Conservation (phyloP, 1,140 invertebrate genomes). For the Pristionchus pacificus region DNA sequence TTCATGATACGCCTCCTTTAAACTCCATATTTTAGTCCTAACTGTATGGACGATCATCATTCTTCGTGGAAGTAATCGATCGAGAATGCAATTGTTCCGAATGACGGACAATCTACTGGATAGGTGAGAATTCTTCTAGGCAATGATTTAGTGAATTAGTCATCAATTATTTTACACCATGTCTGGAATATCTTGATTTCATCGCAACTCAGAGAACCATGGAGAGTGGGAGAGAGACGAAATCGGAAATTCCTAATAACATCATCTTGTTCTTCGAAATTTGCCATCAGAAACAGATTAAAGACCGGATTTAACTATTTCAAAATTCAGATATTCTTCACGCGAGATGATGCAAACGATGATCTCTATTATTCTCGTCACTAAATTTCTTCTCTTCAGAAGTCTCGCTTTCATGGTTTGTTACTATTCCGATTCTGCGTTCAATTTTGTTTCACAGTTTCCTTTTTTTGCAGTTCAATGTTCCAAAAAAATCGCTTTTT, state of each 20-base stretch:
- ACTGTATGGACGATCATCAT: constrained; percentile 40
- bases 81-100: constrained; percentile 42
- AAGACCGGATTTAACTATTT: background rate
- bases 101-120: constrained; percentile 45
- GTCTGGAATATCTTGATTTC: too few relatives aligned
- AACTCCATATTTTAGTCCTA: constrained; percentile 37
- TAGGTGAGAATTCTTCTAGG: constrained; percentile 45
- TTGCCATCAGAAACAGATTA: too few relatives aligned
- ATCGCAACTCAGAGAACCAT: too few relatives aligned
- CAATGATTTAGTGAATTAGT: too few relatives aligned
- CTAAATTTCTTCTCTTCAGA: constrained; percentile 44
- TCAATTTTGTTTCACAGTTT: background rate
- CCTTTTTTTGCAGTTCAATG: too few relatives aligned
- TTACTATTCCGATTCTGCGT: background rate
- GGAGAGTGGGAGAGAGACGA: too few relatives aligned
- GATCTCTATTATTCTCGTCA: constrained; percentile 46
- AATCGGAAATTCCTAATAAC: too few relatives aligned
- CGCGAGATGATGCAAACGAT: constrained; percentile 45
- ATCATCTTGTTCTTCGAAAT: too few relatives aligned
- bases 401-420: constrained; percentile 42
- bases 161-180: too few relatives aligned
- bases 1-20: too few relatives aligned
- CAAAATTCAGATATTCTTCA: constrained; percentile 12
- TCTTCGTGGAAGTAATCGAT: constrained; percentile 40
- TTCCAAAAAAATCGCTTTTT: too few relatives aligned